Base-by-base conservation (phyloP, 1,140 invertebrate species). In the Acyrthosiphon pisum region DNA sequence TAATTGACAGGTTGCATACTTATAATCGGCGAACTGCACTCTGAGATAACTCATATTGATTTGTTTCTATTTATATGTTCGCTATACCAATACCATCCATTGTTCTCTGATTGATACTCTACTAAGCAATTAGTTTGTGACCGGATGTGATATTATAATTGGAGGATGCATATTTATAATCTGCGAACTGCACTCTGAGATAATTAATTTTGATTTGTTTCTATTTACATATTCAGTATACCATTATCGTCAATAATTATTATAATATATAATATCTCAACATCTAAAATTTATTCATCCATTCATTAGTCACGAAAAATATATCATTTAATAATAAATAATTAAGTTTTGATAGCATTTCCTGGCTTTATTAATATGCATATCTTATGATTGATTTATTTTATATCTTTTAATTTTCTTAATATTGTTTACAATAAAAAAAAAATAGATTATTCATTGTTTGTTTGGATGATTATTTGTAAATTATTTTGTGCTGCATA, bases 211-310 rank as follows among this genome's bases (percentile, higher is more conserved):
- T 91, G 50, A 87, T 91, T 56, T 84, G 89, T 53, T 93, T 90
- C 93, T 91, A 93, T 93, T 93, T 93, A 53, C 44, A 91, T 91
- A 50, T 83, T 91, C 50, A 90, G 81, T 91, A 93, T 84, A 93
- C 26, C 18, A 91, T 68, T 18, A 76, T 48, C 30, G n/a, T n/a
- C n/a, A n/a, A n/a, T n/a, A n/a, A n/a, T n/a, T n/a, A n/a, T 93
- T 93, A 41, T 83, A 90, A 41, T 41, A 4, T 41, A 41, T 41
- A 41, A 41, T 41, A 2, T 41, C 30, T 68, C n/a, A 11, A n/a
- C n/a, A n/a, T n/a, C 30, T 68, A 3, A 11, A 4, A 37, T 37
- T 93, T 11, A 56, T 23, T 90, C 92, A 60, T 87, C 81, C 76
- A 23, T 86, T 81, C 22, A 44, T 90, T 93, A 76, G 56, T 30